These are phyloP conservation scores for Dryobota labecula DNA, from an alignment of 2,888 invertebrate species.

Conservation along the genomic window DNA sequence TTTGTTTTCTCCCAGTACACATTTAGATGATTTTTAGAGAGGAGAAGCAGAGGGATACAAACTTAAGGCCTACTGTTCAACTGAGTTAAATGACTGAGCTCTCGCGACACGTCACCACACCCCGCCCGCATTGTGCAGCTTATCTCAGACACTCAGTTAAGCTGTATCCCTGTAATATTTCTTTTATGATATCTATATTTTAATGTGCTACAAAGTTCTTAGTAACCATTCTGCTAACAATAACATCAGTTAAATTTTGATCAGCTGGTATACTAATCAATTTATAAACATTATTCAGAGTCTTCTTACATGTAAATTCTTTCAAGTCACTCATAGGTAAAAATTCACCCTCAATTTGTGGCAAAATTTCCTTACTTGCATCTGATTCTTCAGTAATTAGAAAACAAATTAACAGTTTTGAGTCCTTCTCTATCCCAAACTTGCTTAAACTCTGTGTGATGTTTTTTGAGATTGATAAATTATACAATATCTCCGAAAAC, in stretches of 20 bases:
- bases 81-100: neutral
- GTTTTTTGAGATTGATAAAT: constrained; percentile 92
- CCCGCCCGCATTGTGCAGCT: neutral
- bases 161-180: neutral
- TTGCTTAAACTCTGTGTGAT: constrained; percentile 92
- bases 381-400: constrained; percentile 71
- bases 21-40: neutral
- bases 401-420: constrained; percentile 80
- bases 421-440: constrained; percentile 90
- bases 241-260: constrained; percentile 87
- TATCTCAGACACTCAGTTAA: neutral
- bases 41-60: neutral
- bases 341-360: constrained; percentile 89
- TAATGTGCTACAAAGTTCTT: constrained; percentile 81
- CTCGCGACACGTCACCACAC: neutral
- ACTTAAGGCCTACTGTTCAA: neutral
- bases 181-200: neutral
- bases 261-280: constrained; percentile 87
- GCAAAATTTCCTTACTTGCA: constrained; percentile 78
- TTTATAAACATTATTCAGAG: constrained; percentile 91
- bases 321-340: constrained; percentile 85
- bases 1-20: neutral
- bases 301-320: constrained; percentile 84
- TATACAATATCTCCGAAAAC: constrained; percentile 92
- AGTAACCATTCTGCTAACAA: constrained; percentile 92